phyloP scores from a whole-genome alignment of 2,797 vertebrate genomes.

The Chaetodon trifasciatus region DNA sequence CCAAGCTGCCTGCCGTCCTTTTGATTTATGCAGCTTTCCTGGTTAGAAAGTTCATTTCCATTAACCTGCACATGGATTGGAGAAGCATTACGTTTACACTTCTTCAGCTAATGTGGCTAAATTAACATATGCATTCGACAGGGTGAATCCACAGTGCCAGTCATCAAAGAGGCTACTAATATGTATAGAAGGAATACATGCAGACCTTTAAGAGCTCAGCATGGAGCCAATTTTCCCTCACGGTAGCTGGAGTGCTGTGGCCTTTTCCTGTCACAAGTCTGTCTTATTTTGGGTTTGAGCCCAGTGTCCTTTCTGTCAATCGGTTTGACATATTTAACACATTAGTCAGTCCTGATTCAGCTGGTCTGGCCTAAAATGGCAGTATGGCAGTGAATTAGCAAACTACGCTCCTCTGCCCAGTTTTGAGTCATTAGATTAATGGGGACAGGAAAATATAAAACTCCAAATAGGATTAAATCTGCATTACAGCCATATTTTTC shows the following conservation, averaged over 20 bases:
- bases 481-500: conserved; percentile 53
- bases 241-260: conserved; percentile 19
- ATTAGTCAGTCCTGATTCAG: conserved; percentile 31
- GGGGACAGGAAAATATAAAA: conserved; percentile 10
- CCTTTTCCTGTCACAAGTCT: not conserved
- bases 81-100: conserved; percentile 18
- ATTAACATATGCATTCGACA: conserved; percentile 42
- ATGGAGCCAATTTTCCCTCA: not conserved
- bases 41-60: conserved; percentile 31
- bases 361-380: conserved; percentile 8
- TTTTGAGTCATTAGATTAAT: conserved; percentile 62
- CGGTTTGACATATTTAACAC: not conserved
- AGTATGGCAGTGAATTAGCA: conserved; percentile 30
- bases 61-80: conserved; percentile 14
- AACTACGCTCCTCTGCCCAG: conserved; percentile 31
- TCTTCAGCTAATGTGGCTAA: not conserved
- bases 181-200: not conserved
- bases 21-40: conserved; percentile 27
- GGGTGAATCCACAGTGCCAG: not conserved
- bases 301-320: conserved; percentile 20
- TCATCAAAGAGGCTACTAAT: conserved; percentile 11
- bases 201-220: conserved; percentile 7
- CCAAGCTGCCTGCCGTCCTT: not conserved
- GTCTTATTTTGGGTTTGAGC: not conserved
- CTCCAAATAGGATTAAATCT: conserved; percentile 41